Percentiles rank a stretch among this genome's conserved stretches.
Evolutionary conservation across 1,140 invertebrate species (phyloP).

Genomic region (Scylla paramamosain): DNA sequence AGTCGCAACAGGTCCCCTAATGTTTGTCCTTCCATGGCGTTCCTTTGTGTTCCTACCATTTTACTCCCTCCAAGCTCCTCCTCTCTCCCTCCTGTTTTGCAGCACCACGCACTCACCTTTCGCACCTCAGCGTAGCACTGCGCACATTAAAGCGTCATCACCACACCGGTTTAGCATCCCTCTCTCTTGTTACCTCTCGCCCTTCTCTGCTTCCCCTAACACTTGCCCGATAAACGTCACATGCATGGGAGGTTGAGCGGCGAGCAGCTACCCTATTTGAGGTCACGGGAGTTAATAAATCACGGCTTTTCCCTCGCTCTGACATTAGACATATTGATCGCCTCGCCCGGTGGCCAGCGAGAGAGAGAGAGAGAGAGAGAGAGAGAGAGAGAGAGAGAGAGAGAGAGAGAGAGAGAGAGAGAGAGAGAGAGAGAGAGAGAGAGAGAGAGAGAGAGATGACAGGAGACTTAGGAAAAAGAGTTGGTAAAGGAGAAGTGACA

Average conservation of each 20-base stretch:
- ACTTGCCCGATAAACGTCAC: no score
- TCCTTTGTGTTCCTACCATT: background rate
- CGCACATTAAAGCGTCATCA: no score
- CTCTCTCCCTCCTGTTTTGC: background rate
- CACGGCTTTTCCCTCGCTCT: background rate
- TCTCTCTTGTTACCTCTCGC: no score
- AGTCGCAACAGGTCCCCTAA: no score
- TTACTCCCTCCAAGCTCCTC: background rate
- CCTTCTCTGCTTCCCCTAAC: no score
- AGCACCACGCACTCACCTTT: no score
- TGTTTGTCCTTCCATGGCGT: background rate
- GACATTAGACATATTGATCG: slow-evolving; percentile 14
- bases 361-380: slow-evolving; percentile 3
- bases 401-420: background rate
- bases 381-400: background rate
- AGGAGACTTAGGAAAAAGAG: background rate
- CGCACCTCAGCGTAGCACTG: no score
- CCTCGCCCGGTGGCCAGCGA: background rate
- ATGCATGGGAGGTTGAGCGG: background rate
- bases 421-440: background rate
- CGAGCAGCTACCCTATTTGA: background rate
- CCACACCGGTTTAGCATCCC: no score
- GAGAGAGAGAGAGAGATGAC: background rate
- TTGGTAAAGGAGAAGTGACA: background rate
- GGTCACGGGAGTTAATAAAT: background rate